These are phyloP conservation scores for Allolobophora icterica DNA, from an alignment of 2,888 invertebrate species.

Conservation along the genomic window DNA sequence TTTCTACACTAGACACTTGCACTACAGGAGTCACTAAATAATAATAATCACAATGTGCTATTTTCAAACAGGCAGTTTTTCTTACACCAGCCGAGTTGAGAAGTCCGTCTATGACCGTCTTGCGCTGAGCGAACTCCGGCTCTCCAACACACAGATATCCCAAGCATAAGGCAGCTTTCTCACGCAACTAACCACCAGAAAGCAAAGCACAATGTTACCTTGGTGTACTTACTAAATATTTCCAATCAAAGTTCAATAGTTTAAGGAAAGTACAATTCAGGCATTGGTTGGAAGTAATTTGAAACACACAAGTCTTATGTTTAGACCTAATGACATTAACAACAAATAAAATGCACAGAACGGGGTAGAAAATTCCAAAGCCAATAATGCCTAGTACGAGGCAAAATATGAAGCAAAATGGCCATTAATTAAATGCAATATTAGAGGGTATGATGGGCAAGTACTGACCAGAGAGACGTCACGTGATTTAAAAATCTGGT, in stretches of 20 bases:
- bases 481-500: too few relatives aligned
- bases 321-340: not conserved
- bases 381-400: too few relatives aligned
- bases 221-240: not conserved
- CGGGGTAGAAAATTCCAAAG: too few relatives aligned
- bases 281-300: not conserved
- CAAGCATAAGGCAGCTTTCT: conserved; percentile 78
- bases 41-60: not conserved
- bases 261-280: not conserved
- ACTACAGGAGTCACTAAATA: too few relatives aligned
- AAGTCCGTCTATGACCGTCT: conserved; percentile 78
- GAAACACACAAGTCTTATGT: not conserved
- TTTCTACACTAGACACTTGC: too few relatives aligned
- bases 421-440: too few relatives aligned
- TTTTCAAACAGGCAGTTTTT: not conserved
- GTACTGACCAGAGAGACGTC: too few relatives aligned
- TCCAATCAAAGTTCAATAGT: not conserved
- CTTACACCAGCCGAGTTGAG: conserved; percentile 78
- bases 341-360: too few relatives aligned
- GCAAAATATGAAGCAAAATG: too few relatives aligned
- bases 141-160: conserved; percentile 86
- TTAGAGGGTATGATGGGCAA: too few relatives aligned
- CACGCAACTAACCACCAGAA: conserved; percentile 61
- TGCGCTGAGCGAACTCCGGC: conserved; percentile 74
- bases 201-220: not conserved